Percentiles rank a stretch among this genome's conserved stretches.
phyloP scores from a whole-genome alignment of 64 coral and sea anemone genomes.

The Montipora cactus region DNA sequence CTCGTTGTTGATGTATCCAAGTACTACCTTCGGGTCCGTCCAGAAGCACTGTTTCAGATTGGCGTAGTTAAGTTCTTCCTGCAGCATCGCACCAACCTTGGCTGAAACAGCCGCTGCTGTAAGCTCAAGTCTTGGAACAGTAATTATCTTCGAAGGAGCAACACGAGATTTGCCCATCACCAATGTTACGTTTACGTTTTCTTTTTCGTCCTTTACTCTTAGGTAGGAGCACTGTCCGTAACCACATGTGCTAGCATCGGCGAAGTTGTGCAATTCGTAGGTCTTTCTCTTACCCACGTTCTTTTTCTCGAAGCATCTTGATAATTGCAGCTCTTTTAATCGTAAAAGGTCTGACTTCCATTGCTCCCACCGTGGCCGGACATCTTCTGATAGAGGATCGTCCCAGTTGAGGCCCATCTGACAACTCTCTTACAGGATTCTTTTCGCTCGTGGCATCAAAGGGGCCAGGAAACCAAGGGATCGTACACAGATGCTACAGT shows the following conservation, averaged over 20 bases:
- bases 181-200: not conserved
- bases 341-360: not conserved
- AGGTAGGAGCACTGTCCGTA: conserved; percentile 41
- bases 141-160: too few species aligned
- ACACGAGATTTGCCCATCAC: not conserved
- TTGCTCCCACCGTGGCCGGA: not conserved
- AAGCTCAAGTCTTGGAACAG: too few species aligned
- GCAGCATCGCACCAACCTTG: not conserved
- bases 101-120: not conserved
- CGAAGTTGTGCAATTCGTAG: conserved; percentile 18
- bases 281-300: not conserved
- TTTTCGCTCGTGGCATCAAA: not conserved
- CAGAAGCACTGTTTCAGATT: not conserved
- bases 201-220: conserved; percentile 8
- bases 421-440: not conserved
- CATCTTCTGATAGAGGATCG: not conserved
- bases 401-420: not conserved
- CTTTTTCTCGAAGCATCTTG: conserved; percentile 21
- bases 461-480: conserved; percentile 33
- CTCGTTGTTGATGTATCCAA: conserved; percentile 8
- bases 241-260: conserved; percentile 12
- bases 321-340: conserved; percentile 14
- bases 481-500: conserved; percentile 39
- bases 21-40: conserved; percentile 6
- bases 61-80: not conserved